These are phyloP conservation scores for Tetragonisca angustula DNA, from an alignment of 2,888 invertebrate genomes.

Conservation along the genomic window DNA sequence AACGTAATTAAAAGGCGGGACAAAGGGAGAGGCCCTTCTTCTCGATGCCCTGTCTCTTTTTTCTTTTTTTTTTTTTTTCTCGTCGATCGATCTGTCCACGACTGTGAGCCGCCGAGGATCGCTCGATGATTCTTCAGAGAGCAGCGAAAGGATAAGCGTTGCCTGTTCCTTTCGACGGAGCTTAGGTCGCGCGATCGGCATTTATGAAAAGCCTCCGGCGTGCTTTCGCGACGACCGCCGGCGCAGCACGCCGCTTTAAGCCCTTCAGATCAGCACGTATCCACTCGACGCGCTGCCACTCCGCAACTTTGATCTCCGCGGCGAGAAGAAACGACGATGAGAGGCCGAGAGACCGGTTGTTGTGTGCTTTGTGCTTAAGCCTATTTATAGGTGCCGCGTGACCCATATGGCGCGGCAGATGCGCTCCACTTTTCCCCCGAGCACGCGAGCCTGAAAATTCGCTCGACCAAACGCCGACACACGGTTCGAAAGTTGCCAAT, in stretches of 20 bases:
- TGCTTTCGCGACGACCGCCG: neutral
- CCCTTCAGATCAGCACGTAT: conserved; percentile 50
- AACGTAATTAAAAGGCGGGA: neutral
- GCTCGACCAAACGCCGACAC: neutral
- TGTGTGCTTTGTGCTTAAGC: conserved; percentile 50
- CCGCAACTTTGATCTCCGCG: conserved; percentile 60
- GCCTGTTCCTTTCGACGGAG: conserved; percentile 9
- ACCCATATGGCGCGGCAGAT: conserved; percentile 22
- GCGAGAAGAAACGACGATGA: conserved; percentile 43
- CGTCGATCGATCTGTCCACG: neutral
- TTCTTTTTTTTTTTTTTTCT: neutral
- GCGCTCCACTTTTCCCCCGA: conserved; percentile 21
- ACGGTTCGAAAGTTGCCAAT: neutral
- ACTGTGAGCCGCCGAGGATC: neutral
- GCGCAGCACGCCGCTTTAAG: conserved; percentile 32
- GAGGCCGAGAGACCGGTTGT: neutral
- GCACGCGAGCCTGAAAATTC: conserved; percentile 16
- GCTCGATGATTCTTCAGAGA: conserved; percentile 15
- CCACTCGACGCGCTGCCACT: conserved; percentile 50
- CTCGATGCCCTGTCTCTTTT: neutral
- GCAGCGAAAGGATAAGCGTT: neutral
- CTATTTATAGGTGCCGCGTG: conserved; percentile 55
- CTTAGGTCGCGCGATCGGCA: conserved; percentile 43
- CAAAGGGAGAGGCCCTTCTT: neutral
- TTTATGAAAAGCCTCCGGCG: conserved; percentile 32